phyloP scores from a whole-genome alignment of 2,888 invertebrate species.

The Sphaerophoria rueppellii region DNA sequence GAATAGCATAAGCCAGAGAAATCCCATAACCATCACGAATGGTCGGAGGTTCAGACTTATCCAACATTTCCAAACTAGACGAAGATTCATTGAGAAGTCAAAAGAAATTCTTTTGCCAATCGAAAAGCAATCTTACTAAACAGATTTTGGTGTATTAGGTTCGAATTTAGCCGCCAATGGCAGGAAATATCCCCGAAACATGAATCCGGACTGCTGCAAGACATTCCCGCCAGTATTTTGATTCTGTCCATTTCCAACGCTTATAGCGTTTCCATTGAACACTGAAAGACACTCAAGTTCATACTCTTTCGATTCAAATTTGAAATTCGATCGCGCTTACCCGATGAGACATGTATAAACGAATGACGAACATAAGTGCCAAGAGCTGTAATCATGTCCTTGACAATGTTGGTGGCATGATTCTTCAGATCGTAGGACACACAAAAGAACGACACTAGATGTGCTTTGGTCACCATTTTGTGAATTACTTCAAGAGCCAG shows the following conservation, averaged over 20 bases:
- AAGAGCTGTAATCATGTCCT: conserved; percentile 96
- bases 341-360: conserved; percentile 84
- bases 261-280: conserved; percentile 77
- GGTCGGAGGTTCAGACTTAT: conserved; percentile 95
- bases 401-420: conserved; percentile 95
- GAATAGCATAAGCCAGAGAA: conserved; percentile 96
- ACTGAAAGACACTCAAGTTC: conserved; percentile 75
- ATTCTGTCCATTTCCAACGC: conserved; percentile 77
- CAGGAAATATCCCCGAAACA: conserved; percentile 95
- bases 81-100: conserved; percentile 51
- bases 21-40: conserved; percentile 99
- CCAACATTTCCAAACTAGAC: conserved; percentile 95
- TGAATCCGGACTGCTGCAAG: conserved; percentile 94
- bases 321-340: conserved; percentile 54
- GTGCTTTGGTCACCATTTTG: conserved; percentile 94
- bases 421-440: conserved; percentile 97
- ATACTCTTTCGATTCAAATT: conserved; percentile 80
- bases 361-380: conserved; percentile 97
- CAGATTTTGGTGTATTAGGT: conserved; percentile 92
- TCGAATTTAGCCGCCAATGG: conserved; percentile 93
- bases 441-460: conserved; percentile 94
- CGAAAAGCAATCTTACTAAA: conserved; percentile 89
- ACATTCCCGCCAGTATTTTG: conserved; percentile 81
- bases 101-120: not conserved
- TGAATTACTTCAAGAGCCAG: conserved; percentile 97